A percentile compares a stretch with the other conserved stretches of the same genome.
phyloP scores from a whole-genome alignment of 2,888 invertebrate species.

The Shargacucullia verbasci region DNA sequence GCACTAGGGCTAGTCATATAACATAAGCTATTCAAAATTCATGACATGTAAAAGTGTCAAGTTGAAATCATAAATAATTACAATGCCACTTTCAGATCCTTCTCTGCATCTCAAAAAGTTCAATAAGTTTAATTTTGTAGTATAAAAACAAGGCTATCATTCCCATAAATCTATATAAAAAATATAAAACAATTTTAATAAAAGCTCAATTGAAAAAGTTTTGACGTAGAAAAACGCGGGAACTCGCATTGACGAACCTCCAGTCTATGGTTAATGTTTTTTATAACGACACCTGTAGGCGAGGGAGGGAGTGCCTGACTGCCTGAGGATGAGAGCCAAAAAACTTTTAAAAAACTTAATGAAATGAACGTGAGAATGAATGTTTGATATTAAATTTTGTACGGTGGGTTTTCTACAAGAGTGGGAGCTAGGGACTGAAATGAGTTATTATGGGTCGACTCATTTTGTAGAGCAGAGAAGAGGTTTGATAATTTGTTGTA shows the following conservation, averaged over 20 bases:
- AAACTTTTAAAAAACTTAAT: conserved; percentile 68
- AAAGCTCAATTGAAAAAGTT: conserved; percentile 42
- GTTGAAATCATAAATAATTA: no score
- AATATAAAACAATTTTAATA: conserved; percentile 57
- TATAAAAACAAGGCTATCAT: no score
- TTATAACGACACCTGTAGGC: conserved; percentile 77
- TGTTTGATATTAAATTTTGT: conserved; percentile 37
- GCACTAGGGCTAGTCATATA: no score
- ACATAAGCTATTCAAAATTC: no score
- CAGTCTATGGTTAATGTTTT: conserved; percentile 70
- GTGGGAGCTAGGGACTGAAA: not conserved
- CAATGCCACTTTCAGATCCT: no score
- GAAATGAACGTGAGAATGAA: conserved; percentile 76
- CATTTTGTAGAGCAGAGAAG: not conserved
- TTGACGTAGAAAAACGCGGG: conserved; percentile 70
- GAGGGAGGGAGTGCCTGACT: conserved; percentile 61
- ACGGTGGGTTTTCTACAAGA: conserved; percentile 24
- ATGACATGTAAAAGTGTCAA: no score
- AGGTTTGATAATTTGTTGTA: not conserved
- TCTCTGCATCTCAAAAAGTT: no score
- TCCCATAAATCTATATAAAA: no score
- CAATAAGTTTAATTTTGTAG: no score
- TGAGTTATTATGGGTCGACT: not conserved
- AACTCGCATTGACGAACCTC: conserved; percentile 62
- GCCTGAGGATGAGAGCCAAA: conserved; percentile 57